These are phyloP conservation scores for Saccopteryx bilineata DNA, from an alignment of 2,113 vertebrate genomes.

Conservation along the genomic window DNA sequence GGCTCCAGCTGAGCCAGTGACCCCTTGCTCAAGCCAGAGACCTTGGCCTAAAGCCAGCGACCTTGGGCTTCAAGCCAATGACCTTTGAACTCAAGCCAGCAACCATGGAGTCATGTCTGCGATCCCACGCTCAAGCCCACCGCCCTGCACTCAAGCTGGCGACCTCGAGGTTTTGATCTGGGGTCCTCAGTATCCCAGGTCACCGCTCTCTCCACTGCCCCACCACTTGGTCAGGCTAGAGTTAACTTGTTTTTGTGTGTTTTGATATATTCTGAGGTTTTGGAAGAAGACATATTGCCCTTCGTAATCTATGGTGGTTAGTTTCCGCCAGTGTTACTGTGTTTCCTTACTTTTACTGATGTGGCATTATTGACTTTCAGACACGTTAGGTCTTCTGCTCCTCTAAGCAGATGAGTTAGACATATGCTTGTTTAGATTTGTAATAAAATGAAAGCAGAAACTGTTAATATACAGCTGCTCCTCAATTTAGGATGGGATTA, in stretches of 20 bases:
- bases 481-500: background rate
- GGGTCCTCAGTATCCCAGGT: no score
- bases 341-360: conserved; percentile 34
- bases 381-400: background rate
- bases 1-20: no score
- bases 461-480: background rate
- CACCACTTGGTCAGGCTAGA: background rate
- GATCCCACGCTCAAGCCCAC: no score
- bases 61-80: no score
- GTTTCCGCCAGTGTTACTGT: background rate
- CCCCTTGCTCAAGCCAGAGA: no score
- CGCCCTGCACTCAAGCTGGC: no score
- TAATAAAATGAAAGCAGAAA: conserved; percentile 63
- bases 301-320: background rate
- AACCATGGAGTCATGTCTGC: no score
- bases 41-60: no score
- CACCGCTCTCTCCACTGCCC: no score
- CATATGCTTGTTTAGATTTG: background rate
- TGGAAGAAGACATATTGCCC: background rate
- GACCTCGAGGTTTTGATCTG: no score
- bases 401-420: conserved; percentile 41
- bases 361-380: background rate
- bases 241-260: background rate
- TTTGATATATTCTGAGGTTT: conserved; percentile 18
- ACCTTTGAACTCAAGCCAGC: no score